phyloP scores from a whole-genome alignment of 2,888 invertebrate genomes.

The Quadriops clusia region DNA sequence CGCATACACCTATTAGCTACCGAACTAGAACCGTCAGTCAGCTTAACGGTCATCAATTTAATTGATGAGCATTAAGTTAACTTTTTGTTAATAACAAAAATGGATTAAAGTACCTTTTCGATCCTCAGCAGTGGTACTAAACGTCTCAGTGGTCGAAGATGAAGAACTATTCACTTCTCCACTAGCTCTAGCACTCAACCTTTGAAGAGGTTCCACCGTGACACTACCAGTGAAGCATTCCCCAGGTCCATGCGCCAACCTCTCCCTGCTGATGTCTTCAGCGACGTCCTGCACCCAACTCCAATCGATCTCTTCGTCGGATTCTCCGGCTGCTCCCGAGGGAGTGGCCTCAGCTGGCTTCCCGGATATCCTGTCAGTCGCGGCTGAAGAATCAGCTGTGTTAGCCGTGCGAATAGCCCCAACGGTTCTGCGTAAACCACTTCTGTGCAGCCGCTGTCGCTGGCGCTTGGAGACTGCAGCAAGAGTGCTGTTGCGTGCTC shows the following conservation, averaged over 20 bases:
- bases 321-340: constrained; percentile 20
- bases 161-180: constrained; percentile 2
- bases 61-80: no score
- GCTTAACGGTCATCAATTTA: no score
- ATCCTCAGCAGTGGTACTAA: constrained; percentile 1
- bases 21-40: no score
- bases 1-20: no score
- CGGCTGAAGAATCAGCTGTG: neutral
- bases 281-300: constrained; percentile 30
- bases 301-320: constrained; percentile 30
- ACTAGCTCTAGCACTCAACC: no score
- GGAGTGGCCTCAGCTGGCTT: constrained; percentile 5
- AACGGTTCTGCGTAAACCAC: no score
- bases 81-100: no score
- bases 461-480: no score
- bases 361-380: constrained; percentile 21
- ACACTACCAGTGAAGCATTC: constrained; percentile 30
- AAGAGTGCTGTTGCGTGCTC: no score
- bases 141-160: neutral
- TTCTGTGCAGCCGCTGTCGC: no score
- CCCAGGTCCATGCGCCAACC: constrained; percentile 26
- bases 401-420: no score
- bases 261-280: constrained; percentile 15
- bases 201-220: constrained; percentile 22
- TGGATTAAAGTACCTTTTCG: no score